Evolutionary conservation across 2,113 vertebrate species (phyloP), one percentile per base, ranked within the genome.

Genomic region (Rutilus rutilus): DNA sequence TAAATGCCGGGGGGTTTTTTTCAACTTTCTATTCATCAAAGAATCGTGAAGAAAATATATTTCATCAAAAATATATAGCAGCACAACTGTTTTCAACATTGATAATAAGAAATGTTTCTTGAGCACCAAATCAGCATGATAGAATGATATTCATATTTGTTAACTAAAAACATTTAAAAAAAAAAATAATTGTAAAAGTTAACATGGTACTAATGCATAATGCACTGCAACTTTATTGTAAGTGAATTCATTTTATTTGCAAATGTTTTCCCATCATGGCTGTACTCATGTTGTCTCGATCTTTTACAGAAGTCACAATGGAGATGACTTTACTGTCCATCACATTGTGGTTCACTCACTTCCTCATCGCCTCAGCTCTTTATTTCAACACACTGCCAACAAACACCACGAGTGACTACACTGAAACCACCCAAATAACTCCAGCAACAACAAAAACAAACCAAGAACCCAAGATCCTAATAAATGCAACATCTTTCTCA

Each of bases 321-420:
- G 87, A 85, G 82, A 82, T 27, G 27, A 64, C 33, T 3, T 5
- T 59, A 25, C 12, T 86, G 23, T 75, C 65, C 33, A 57, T 90
- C 19, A 73, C 83, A 12, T 17, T 91, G 47, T 89, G 78, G 36
- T 33, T 91, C 23, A 57, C 76, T 76, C 87, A 89, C 65, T 78
- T 90, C 78, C 78, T 90, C 27, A 65, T 60, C 7, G 33, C 36
- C 42, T 77, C 78, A 7, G 74, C 65, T 33, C 8, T 50, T 9
- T 19, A 86, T 67, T 85, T 65, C 36, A 47, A 60, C 45, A 74
- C 71, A 12, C 19, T 33, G 42, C 73, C 76, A 17, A 14, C 82
- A 36, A 14, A 30, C 17, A 82, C 39, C 80, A 1, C 4, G 19
- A 57, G 23, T 12, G 6, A 36, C 73, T 17, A 67, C 54, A 57